Conservation (phyloP, 2,113 vertebrate genomes). For the Strix aluco region DNA sequence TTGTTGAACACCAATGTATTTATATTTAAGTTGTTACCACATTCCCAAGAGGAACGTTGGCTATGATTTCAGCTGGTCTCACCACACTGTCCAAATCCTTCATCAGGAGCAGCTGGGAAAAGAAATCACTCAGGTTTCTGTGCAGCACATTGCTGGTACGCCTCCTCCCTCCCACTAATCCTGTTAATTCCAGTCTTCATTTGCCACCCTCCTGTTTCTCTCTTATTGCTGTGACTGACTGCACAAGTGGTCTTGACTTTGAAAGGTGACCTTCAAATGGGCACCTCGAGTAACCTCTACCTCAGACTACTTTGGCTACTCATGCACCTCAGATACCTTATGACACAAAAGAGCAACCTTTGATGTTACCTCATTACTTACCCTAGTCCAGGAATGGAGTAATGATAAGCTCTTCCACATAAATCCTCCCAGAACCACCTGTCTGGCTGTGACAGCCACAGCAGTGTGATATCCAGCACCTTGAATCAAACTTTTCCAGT, state of each 20-base stretch:
- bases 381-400: not conserved
- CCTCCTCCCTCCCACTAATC: constrained; percentile 55
- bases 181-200: constrained; percentile 54
- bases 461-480: not conserved
- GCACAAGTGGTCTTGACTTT: constrained; percentile 70
- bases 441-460: not conserved
- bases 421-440: not conserved
- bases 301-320: not conserved
- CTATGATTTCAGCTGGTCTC: constrained; percentile 68
- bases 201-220: constrained; percentile 1
- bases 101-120: constrained; percentile 72
- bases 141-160: not conserved
- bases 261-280: constrained; percentile 63
- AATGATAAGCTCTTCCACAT: not conserved
- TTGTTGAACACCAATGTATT: constrained; percentile 57
- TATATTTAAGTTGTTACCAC: constrained; percentile 65
- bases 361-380: not conserved
- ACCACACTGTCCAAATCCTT: constrained; percentile 68
- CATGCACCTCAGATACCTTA: not conserved
- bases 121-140: constrained; percentile 57
- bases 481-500: not conserved
- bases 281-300: constrained; percentile 57
- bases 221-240: constrained; percentile 44
- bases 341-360: not conserved
- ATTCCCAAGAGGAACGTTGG: constrained; percentile 46